Evolutionary conservation across 2,113 vertebrate genomes (phyloP).

Genomic region (Xenopus borealis): DNA sequence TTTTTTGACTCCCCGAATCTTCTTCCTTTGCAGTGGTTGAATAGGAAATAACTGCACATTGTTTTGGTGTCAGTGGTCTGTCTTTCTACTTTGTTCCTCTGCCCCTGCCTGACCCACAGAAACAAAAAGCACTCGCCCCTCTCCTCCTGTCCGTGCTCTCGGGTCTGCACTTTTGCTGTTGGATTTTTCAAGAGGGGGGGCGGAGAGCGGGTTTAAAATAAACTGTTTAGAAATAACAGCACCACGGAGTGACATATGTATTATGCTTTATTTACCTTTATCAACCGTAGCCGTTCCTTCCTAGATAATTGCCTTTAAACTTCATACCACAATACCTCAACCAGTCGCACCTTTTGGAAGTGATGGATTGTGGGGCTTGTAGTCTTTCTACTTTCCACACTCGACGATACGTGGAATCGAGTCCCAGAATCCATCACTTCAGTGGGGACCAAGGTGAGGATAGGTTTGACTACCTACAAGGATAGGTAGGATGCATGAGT

Average conservation of each 20-base stretch:
- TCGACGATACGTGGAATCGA: too few relatives aligned
- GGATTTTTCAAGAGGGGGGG: constrained; percentile 25
- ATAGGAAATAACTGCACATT: constrained; percentile 31
- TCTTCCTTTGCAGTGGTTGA: constrained; percentile 18
- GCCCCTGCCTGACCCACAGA: neutral
- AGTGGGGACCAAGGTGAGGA: too few relatives aligned
- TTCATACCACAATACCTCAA: too few relatives aligned
- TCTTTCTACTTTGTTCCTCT: constrained; percentile 33
- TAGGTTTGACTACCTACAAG: too few relatives aligned
- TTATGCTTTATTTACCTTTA: neutral
- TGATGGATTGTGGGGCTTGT: too few relatives aligned
- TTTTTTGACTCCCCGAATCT: neutral
- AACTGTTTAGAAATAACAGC: constrained; percentile 36
- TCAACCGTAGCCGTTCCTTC: too few relatives aligned
- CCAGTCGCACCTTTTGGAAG: too few relatives aligned
- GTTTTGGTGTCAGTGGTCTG: constrained; percentile 33
- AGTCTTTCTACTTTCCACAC: too few relatives aligned
- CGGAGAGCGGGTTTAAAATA: constrained; percentile 33
- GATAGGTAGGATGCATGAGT: too few relatives aligned
- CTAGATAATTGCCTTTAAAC: too few relatives aligned
- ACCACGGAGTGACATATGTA: neutral
- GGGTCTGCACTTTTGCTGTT: constrained; percentile 42
- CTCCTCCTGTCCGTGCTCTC: neutral
- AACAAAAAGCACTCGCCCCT: constrained; percentile 20
- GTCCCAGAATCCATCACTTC: too few relatives aligned